phyloP scores from a whole-genome alignment of 1,140 invertebrate genomes.

The Nixonia krombeini region DNA sequence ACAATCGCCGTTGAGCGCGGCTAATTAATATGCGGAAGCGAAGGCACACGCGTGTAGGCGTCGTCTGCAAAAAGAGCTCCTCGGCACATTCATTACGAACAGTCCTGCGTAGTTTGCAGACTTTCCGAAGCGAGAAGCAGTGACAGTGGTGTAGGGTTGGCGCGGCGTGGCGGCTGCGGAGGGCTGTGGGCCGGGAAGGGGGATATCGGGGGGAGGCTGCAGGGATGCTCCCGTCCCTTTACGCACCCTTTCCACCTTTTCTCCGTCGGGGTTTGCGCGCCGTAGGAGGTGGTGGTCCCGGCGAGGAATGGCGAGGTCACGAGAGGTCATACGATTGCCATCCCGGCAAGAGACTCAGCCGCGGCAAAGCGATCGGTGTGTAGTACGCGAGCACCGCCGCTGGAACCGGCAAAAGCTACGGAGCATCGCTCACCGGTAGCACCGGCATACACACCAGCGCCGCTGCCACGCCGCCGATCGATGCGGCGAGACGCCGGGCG shows the following conservation, averaged over 20 bases:
- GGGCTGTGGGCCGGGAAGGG: too few species aligned
- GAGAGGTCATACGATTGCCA: constrained; percentile 68
- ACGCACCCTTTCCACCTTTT: constrained; percentile 31
- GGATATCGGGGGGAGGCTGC: too few species aligned
- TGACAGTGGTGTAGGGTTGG: constrained; percentile 19
- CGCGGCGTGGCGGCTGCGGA: too few species aligned
- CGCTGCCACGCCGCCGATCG: constrained; percentile 54
- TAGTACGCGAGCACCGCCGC: constrained; percentile 24
- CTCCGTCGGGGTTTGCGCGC: too few species aligned
- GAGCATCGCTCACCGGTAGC: constrained; percentile 26
- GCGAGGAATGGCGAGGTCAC: constrained; percentile 68
- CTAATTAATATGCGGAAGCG: too few species aligned
- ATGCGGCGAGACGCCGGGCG: constrained; percentile 71
- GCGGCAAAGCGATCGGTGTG: constrained; percentile 17
- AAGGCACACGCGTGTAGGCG: too few species aligned
- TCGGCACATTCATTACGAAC: constrained; percentile 56
- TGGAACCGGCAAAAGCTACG: constrained; percentile 40
- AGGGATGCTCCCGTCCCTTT: constrained; percentile 33
- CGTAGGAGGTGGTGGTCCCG: constrained; percentile 48
- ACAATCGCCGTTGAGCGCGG: too few species aligned
- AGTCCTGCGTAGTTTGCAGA: constrained; percentile 51
- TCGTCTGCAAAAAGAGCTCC: constrained; percentile 45
- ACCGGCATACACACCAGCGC: constrained; percentile 13
- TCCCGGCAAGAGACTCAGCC: constrained; percentile 44
- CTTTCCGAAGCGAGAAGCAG: constrained; percentile 41